Conservation (phyloP, 2,888 invertebrate species). For the Sicus ferrugineus region DNA sequence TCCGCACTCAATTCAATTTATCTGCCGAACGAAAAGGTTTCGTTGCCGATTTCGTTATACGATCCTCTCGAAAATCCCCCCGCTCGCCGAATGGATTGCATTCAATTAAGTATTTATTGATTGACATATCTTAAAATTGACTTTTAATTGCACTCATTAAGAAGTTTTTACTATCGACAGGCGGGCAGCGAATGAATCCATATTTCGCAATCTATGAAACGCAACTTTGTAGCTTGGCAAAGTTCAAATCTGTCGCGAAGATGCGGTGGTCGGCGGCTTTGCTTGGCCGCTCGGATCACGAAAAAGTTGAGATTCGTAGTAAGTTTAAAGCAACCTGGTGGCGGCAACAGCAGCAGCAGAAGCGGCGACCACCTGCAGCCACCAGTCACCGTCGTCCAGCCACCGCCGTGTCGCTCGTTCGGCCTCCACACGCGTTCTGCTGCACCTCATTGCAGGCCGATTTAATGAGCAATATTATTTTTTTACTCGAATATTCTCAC, state of each 20-base stretch:
- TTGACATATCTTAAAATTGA: background rate
- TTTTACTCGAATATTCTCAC: background rate
- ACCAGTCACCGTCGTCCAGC: background rate
- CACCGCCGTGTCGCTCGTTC: too few relatives aligned
- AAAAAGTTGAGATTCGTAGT: background rate
- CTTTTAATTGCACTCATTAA: background rate
- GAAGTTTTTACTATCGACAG: background rate
- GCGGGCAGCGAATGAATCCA: background rate
- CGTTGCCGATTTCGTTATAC: too few relatives aligned
- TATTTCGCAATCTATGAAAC: background rate
- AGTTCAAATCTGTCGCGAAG: slow-evolving; percentile 2
- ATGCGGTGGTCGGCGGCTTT: background rate
- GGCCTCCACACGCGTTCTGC: too few relatives aligned
- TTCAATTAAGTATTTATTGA: slow-evolving; percentile 1
- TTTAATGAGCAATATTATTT: slow-evolving; percentile 6
- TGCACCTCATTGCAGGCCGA: background rate
- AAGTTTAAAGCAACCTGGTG: background rate
- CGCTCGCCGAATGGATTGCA: background rate
- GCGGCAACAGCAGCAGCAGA: too few relatives aligned
- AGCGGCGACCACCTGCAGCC: background rate
- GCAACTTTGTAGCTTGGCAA: background rate
- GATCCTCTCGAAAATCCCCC: background rate
- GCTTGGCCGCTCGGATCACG: background rate
- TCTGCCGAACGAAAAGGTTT: too few relatives aligned
- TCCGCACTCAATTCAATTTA: too few relatives aligned